phyloP scores from a whole-genome alignment of 2,113 vertebrate genomes.

The Otus sunia region DNA sequence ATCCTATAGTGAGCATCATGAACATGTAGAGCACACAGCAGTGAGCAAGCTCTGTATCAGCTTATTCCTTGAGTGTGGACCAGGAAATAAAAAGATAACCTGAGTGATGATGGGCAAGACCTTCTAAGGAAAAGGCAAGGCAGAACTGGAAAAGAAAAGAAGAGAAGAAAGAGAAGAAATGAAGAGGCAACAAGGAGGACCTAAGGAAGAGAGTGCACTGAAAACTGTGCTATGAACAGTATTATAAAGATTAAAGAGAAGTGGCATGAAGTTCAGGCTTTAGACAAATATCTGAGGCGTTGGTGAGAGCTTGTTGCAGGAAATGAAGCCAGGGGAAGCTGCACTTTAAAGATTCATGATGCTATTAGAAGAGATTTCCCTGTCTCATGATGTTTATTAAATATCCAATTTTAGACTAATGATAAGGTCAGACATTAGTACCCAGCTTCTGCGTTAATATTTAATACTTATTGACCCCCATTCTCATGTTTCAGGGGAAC shows the following conservation, averaged over 20 bases:
- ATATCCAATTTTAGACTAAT: not conserved
- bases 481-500: not conserved
- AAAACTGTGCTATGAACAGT: not conserved
- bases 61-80: not conserved
- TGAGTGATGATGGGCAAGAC: not conserved
- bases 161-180: not conserved
- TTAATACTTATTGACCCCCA: conserved; percentile 8
- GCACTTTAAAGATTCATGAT: not conserved
- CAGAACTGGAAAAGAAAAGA: not conserved
- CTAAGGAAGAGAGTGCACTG: not conserved
- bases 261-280: not conserved
- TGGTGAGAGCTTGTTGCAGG: not conserved
- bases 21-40: not conserved
- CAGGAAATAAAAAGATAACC: not conserved
- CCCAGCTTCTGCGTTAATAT: not conserved
- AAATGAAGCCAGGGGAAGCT: not conserved
- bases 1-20: not conserved
- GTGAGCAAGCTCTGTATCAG: not conserved
- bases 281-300: not conserved
- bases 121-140: not conserved
- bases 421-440: conserved; percentile 10
- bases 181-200: not conserved
- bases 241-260: not conserved
- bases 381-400: conserved; percentile 10
- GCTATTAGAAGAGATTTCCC: conserved; percentile 13